These are phyloP conservation scores for Trissolcus japonicus DNA, from an alignment of 2,888 invertebrate genomes.

Conservation along the genomic window DNA sequence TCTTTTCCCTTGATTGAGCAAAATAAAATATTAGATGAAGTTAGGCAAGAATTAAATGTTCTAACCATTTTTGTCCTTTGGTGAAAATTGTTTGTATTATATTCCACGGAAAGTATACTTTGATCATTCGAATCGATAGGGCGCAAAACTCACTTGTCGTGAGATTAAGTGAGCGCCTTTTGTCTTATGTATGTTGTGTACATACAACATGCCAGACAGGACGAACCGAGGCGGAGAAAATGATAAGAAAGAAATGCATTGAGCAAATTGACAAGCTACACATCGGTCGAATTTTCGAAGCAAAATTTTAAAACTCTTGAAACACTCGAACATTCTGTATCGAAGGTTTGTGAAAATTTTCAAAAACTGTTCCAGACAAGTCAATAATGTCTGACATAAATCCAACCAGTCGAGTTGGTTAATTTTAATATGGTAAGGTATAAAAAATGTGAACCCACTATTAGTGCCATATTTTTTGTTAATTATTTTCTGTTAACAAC, in stretches of 20 bases:
- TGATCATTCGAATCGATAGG: constrained; percentile 66
- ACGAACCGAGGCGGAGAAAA: constrained; percentile 50
- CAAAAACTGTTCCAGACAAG: too few relatives aligned
- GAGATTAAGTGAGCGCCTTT: constrained; percentile 62
- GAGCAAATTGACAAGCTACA: constrained; percentile 62
- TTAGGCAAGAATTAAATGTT: constrained; percentile 26
- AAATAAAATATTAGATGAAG: constrained; percentile 20
- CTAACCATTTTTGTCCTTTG: constrained; percentile 28
- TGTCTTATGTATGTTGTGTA: constrained; percentile 41
- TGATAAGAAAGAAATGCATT: constrained; percentile 65
- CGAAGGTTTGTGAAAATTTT: too few relatives aligned
- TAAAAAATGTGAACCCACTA: too few relatives aligned
- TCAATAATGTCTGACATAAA: too few relatives aligned
- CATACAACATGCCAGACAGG: constrained; percentile 21
- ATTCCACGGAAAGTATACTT: constrained; percentile 56
- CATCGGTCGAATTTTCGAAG: constrained; percentile 60
- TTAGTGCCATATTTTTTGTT: too few relatives aligned
- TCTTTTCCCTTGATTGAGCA: too few relatives aligned
- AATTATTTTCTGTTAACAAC: too few relatives aligned
- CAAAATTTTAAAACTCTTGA: constrained; percentile 34
- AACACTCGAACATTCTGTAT: constrained; percentile 3
- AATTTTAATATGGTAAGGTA: too few relatives aligned
- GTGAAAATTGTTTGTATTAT: constrained; percentile 49
- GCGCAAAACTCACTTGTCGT: constrained; percentile 61
- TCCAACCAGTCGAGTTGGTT: too few relatives aligned